Base-by-base conservation (phyloP, 2,888 invertebrate genomes). In the Trypoxylon attenuatum region DNA sequence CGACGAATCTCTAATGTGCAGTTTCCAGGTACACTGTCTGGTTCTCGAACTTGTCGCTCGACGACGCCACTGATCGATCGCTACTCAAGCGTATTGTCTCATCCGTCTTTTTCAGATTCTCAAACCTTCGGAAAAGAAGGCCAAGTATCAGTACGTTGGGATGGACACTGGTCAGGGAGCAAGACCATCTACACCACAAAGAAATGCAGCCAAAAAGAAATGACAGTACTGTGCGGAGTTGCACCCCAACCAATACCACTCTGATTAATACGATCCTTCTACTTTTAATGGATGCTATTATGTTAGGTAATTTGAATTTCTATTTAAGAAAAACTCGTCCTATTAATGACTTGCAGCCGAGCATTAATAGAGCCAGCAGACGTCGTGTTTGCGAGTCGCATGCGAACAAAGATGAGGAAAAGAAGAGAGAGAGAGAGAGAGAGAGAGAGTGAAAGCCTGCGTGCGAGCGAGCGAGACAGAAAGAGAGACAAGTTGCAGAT, bases 81-180 rank as follows among this genome's bases (percentile, higher is more conserved):
- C n/a, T 13, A n/a, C 16, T 15, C n/a, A 1, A 15, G 5, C 4
- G 18, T 21, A 10, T 5, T 0, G 4, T 29, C 2, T 21, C 5
- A 4, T 8, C 6, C 19, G 54, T 41, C n/a, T 21, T 54, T 22
- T 38, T 39, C 63, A 99, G 98, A 99, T 99, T 83, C 89, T 99
- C 88, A 99, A 99, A 89, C 99, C 99, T 83, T 98, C 98, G 68
- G 99, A 99, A 90, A 99, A 99, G 90, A 99, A 99, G 90, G 98
- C 99, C 78, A 99, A 99, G 89, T 99, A 98, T 89, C 96, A 98
- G 87, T 99, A 99, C 89, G 93, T 93, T 81, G 95, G 95, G 80
- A 92, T 94, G 88, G 94, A 94, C 88, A 94, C 94, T 71, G 85
- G 82, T 8, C 86, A 86, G 55, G 77, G 84, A 0, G 83, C 80